phyloP scores from a whole-genome alignment of 64 coral and sea anemone genomes.

The Montipora cactus region DNA sequence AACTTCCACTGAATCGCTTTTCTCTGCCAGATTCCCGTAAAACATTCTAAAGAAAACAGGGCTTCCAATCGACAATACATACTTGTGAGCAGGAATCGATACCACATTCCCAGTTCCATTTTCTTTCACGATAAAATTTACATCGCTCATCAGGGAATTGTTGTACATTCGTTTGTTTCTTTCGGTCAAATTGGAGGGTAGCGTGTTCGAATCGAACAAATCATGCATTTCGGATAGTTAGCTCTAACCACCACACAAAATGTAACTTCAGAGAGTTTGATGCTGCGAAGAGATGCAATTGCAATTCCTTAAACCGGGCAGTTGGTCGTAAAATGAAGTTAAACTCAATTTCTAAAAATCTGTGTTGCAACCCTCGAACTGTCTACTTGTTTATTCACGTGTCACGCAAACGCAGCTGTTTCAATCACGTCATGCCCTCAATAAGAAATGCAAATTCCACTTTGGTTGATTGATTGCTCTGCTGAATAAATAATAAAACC shows the following conservation, averaged over 20 bases:
- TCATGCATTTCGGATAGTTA: background rate
- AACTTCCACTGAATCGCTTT: conserved; percentile 25
- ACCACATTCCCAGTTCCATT: background rate
- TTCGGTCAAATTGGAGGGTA: background rate
- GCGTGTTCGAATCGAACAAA: conserved; percentile 3
- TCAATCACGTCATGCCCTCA: no score
- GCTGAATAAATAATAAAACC: no score
- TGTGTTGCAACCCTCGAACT: background rate
- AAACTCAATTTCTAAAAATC: background rate
- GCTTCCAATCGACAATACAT: conserved; percentile 48
- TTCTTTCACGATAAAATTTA: conserved; percentile 39
- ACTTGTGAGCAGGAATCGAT: conserved; percentile 59
- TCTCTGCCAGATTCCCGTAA: conserved; percentile 47
- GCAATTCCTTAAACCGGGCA: background rate
- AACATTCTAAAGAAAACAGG: conserved; percentile 68
- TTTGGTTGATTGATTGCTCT: no score
- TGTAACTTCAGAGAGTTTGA: background rate
- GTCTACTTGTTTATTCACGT: background rate
- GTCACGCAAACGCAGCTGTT: no score
- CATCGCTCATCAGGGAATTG: conserved; percentile 53
- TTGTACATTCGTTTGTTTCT: conserved; percentile 60
- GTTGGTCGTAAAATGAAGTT: background rate
- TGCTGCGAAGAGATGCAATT: background rate
- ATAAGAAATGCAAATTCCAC: no score
- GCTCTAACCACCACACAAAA: background rate